phyloP scores from a whole-genome alignment of 1,140 invertebrate species.

The Eriocheir sinensis region DNA sequence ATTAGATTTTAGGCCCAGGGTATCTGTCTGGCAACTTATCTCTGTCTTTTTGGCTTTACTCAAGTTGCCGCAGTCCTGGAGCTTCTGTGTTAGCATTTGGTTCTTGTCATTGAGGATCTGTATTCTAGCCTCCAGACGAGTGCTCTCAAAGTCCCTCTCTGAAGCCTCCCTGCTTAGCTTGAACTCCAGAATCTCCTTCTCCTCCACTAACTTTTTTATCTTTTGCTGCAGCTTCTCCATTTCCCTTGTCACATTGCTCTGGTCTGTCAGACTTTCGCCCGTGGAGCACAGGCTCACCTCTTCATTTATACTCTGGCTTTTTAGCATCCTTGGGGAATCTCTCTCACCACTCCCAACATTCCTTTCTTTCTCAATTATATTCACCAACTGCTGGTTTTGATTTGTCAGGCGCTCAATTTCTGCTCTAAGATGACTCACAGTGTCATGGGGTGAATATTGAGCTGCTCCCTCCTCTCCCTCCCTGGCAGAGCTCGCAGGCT shows the following conservation, averaged over 20 bases:
- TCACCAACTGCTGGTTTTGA: constrained; percentile 50
- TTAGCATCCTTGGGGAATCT: not conserved
- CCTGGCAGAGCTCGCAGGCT: not conserved
- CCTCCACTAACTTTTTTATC: constrained; percentile 53
- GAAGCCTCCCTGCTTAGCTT: constrained; percentile 64
- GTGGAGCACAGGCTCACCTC: not conserved
- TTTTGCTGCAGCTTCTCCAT: constrained; percentile 45
- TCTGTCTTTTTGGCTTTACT: not conserved
- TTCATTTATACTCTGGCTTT: not conserved
- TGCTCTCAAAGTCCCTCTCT: constrained; percentile 60
- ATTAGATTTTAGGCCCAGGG: not conserved
- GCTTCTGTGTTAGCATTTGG: constrained; percentile 33
- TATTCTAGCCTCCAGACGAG: constrained; percentile 69
- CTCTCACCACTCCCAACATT: not conserved
- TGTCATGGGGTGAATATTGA: not conserved
- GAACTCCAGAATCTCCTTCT: constrained; percentile 54
- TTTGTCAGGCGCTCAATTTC: constrained; percentile 23
- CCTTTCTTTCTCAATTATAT: constrained; percentile 38
- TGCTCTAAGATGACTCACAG: not conserved
- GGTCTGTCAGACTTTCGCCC: not conserved
- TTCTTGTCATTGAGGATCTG: constrained; percentile 59
- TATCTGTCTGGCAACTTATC: constrained; percentile 46
- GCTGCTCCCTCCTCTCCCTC: not conserved
- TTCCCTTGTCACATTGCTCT: not conserved
- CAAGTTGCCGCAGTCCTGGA: not conserved